Base-by-base conservation (phyloP, 37 sponge, comb jelly and placozoan genomes). In the Crambe crambe region DNA sequence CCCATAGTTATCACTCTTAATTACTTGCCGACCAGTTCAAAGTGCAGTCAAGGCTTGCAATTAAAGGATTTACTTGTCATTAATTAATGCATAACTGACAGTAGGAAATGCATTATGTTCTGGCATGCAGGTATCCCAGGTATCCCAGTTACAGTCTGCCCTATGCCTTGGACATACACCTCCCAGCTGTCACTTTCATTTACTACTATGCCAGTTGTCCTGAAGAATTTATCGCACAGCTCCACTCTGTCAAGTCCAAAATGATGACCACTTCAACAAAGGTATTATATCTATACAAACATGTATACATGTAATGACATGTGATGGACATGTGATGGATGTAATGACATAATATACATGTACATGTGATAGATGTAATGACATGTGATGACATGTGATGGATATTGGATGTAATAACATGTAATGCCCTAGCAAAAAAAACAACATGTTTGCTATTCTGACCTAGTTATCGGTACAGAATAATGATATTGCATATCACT, bases 131-230 rank as follows among this genome's bases (percentile, higher is more conserved):
- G 38, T 76, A 47, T 32, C 76, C 76, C 57, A 64, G 64, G 29
- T 73, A 21, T 32, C 80, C 74, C 17, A 56, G 43, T 37, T 78
- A 37, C 62, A 58, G 37, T 37, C 56, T 90, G 23, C 83, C 91
- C 10, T 77, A 80, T 39, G 40, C 91, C 21, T 60, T 90, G 38
- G 83, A 90, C 54, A 27, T 90, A 42, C 91, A 90, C 87, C 9
- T 64, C 1, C 74, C 91, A 9, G 65, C 82, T 4, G 83, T 85
- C 61, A 77, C 91, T 1, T 72, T 41, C 23, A 18, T 86, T 22
- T 63, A 76, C 37, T 87, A 77, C 72, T 82, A 5, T 67, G 77
- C 70, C 8, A 60, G 63, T 34, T 74, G 68, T 25, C 77, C 88
- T 2, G 88, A 82, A 3, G 83, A 81, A 54, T 67, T 87, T 22